phyloP scores from a whole-genome alignment of 1,140 invertebrate species.

The Drosophila subobscura region DNA sequence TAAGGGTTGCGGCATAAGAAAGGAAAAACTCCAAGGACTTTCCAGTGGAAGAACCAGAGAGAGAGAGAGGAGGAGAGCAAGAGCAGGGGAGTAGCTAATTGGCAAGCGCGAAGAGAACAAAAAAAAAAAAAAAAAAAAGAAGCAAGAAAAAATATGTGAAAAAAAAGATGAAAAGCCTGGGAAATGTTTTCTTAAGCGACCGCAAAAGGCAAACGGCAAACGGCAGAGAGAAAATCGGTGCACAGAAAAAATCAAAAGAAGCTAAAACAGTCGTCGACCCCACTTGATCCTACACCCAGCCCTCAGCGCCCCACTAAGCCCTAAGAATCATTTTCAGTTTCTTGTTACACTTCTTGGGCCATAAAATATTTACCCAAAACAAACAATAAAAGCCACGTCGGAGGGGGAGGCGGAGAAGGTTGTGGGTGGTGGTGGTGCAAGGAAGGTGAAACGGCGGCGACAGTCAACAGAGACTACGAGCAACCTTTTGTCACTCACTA shows the following conservation, averaged over 20 bases:
- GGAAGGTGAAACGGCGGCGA: constrained; percentile 10
- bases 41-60: background rate
- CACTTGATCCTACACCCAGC: constrained; percentile 58
- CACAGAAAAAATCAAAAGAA: constrained; percentile 59
- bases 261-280: constrained; percentile 39
- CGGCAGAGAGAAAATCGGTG: background rate
- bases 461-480: background rate
- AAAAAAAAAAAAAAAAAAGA: constrained; percentile 15
- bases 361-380: constrained; percentile 62
- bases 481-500: constrained; percentile 57
- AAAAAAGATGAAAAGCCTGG: background rate
- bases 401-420: background rate
- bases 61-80: constrained; percentile 20
- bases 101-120: constrained; percentile 64
- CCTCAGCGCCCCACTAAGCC: constrained; percentile 49
- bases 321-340: constrained; percentile 55
- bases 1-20: constrained; percentile 47
- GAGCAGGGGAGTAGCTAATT: constrained; percentile 50
- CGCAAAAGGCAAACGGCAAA: constrained; percentile 49
- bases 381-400: constrained; percentile 50
- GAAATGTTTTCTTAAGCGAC: constrained; percentile 59
- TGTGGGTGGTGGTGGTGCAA: background rate
- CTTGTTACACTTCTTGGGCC: constrained; percentile 66
- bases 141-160: constrained; percentile 24
- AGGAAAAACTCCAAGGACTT: constrained; percentile 2